Base-by-base conservation (phyloP, 2,113 vertebrate genomes). In the Istiophorus platypterus region DNA sequence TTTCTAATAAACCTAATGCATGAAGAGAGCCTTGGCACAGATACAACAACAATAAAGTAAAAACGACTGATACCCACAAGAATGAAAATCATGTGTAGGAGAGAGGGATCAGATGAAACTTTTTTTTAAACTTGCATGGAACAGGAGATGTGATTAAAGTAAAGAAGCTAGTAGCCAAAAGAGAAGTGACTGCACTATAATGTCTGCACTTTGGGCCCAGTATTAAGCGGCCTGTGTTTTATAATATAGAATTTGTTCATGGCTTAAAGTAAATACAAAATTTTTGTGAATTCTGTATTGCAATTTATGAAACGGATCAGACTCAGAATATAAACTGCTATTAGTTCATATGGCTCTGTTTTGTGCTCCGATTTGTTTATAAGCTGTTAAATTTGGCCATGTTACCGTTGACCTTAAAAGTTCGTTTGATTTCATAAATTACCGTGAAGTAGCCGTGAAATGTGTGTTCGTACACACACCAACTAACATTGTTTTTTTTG, bases 201-300 rank as follows among this genome's bases (percentile, higher is more conserved):
- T 45, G 51, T 29, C 29, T 37, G n/a, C 69, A 49, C 61, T n/a
- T 22, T 11, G 2, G 5, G 20, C 18, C 45, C 18, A n/a, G 10
- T 34, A 24, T 71, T 41, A 5, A 45, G 45, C 66, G 24, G 10
- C 58, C 31, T 80, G 7, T 80, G 66, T 51, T 62, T 74, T 62
- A n/a, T n/a, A n/a, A n/a, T 62, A 62, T 34, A 52, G 42, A 45
- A 41, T 29, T 6, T 59, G 20, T 42, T 58, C n/a, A 29, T 29
- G 14, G 62, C 13, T 7, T 47, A 54, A 26, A 34, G 15, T 49
- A 29, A 49, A 77, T 26, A n/a, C 13, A 47, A 26, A 15, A 27
- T 22, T 31, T 52, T 58, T 82, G 34, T 39, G 54, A 54, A 52
- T 51, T 39, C 49, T 47, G 39, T n/a, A 62, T 18, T 81, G 67